Evolutionary conservation across 2,797 vertebrate genomes (phyloP).

Genomic region (Poecile montanus): DNA sequence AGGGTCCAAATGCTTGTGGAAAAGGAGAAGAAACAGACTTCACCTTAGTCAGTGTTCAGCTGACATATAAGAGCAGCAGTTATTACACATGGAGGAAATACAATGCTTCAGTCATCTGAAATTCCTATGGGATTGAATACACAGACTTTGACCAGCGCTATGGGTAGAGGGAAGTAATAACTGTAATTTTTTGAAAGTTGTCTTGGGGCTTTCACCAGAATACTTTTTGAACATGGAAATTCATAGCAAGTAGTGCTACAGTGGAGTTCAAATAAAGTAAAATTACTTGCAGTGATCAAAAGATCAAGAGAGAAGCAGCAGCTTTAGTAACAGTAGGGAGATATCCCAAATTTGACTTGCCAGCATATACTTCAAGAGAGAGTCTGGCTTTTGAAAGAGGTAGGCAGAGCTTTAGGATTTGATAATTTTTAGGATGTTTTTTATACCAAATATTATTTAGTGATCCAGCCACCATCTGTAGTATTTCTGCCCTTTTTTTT

Average conservation of each 20-base stretch:
- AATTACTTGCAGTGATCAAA: not conserved
- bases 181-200: not conserved
- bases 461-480: not conserved
- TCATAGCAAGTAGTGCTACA: not conserved
- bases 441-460: not conserved
- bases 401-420: not conserved
- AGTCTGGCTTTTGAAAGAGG: not conserved
- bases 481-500: not conserved
- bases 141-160: not conserved
- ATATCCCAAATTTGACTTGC: not conserved
- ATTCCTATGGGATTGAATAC: not conserved
- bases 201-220: not conserved
- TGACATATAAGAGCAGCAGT: not conserved
- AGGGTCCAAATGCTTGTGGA: slow-evolving; percentile 1
- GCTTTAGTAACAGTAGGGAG: not conserved
- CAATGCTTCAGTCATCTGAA: slow-evolving; percentile 36
- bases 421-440: not conserved
- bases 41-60: not conserved
- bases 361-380: not conserved
- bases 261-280: not conserved
- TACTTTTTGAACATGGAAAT: not conserved
- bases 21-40: slow-evolving; percentile 4
- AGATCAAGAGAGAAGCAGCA: not conserved
- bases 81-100: slow-evolving; percentile 13
- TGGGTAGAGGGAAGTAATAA: not conserved